Conservation (phyloP, 2,113 vertebrate species). For the Pao palembangensis region DNA sequence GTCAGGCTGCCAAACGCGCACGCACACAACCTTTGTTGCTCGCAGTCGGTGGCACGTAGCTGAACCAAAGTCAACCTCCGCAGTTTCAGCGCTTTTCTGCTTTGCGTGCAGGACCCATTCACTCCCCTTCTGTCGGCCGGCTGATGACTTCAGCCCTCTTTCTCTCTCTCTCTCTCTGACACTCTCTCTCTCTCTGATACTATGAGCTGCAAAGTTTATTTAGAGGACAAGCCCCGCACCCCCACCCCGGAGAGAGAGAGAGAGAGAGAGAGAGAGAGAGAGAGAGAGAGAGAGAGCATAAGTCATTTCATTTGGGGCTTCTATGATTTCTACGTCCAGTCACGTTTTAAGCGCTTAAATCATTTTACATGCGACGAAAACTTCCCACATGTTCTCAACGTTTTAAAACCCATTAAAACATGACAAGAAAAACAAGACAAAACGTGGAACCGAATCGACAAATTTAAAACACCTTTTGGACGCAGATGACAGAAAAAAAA, state of each 20-base stretch:
- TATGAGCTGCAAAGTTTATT: slow-evolving; percentile 77
- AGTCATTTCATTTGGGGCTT: slow-evolving; percentile 32
- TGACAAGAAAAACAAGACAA: too few species aligned
- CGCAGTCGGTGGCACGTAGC: slow-evolving; percentile 13
- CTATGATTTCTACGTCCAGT: slow-evolving; percentile 12
- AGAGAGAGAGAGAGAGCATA: slow-evolving; percentile 6
- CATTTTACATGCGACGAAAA: too few species aligned
- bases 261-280: slow-evolving; percentile 29
- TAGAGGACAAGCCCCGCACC: slow-evolving; percentile 75
- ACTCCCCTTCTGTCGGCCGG: slow-evolving; percentile 63
- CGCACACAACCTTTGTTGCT: slow-evolving; percentile 26
- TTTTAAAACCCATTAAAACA: too few species aligned
- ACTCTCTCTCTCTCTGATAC: slow-evolving; percentile 29
- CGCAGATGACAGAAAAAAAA: background rate
- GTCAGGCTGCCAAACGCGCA: slow-evolving; percentile 17
- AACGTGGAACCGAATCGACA: too few species aligned
- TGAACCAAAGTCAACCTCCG: slow-evolving; percentile 49
- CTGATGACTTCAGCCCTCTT: slow-evolving; percentile 76
- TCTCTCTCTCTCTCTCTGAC: slow-evolving; percentile 57
- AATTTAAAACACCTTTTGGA: background rate
- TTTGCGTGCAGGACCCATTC: slow-evolving; percentile 65
- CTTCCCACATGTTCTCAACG: too few species aligned
- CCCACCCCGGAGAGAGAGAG: slow-evolving; percentile 61
- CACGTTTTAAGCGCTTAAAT: slow-evolving; percentile 1
- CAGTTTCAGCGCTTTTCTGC: slow-evolving; percentile 67